Percentiles rank a stretch among this genome's conserved stretches.
Evolutionary conservation across 2,113 vertebrate species (phyloP).

Genomic region (Coryphaenoides rupestris): DNA sequence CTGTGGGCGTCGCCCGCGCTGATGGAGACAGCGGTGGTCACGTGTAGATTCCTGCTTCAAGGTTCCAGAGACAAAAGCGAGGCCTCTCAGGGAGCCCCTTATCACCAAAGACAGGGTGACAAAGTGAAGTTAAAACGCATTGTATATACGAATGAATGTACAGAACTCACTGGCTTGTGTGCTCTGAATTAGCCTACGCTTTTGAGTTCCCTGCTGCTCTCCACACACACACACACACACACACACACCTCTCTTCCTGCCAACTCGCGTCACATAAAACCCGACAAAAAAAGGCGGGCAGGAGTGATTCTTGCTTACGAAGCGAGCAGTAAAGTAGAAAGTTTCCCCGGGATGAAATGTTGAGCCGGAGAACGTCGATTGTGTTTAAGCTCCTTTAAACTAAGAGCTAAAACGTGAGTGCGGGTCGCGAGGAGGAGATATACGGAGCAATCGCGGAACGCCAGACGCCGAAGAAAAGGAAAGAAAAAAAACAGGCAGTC

Average conservation of each 20-base stretch:
- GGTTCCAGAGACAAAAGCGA: conserved; percentile 3
- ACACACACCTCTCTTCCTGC: conserved; percentile 1
- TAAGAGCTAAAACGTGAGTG: conserved; percentile 18
- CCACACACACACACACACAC: conserved; percentile 3
- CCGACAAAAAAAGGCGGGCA: conserved; percentile 28
- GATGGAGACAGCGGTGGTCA: conserved; percentile 8
- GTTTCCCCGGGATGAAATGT: conserved; percentile 25
- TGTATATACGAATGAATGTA: too few relatives aligned
- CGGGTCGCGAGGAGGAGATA: conserved; percentile 9
- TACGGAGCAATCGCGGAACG: conserved; percentile 30
- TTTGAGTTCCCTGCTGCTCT: conserved; percentile 14
- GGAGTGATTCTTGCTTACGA: conserved; percentile 45
- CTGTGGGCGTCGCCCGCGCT: conserved; percentile 2
- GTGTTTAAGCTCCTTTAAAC: conserved; percentile 52
- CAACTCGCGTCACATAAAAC: conserved; percentile 21
- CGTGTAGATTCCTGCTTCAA: conserved; percentile 5
- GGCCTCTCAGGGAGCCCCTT: too few relatives aligned
- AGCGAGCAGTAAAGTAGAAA: conserved; percentile 34
- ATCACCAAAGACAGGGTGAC: too few relatives aligned
- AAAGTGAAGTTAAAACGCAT: too few relatives aligned
- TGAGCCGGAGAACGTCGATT: conserved; percentile 21
- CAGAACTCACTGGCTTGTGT: not conserved
- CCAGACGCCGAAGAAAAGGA: conserved; percentile 10
- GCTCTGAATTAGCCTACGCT: conserved; percentile 34
- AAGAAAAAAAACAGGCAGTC: too few relatives aligned